Evolutionary conservation across 2,888 invertebrate species (phyloP).

Genomic region (Phrixothrix hirtus): DNA sequence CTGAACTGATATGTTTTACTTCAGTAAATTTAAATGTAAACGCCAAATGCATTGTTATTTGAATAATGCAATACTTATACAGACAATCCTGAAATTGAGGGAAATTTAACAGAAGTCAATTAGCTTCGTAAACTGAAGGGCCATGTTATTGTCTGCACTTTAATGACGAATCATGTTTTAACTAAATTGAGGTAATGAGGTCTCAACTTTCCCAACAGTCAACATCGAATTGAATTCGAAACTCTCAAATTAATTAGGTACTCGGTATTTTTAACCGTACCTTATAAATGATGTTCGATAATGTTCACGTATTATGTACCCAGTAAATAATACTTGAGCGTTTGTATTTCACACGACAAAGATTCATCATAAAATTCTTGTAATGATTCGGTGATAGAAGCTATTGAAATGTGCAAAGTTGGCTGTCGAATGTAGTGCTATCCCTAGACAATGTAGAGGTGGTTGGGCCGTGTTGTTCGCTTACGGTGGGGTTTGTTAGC

Average conservation of each 20-base stretch:
- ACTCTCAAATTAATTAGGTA: slow-evolving; percentile 30
- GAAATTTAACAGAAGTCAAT: slow-evolving; percentile 48
- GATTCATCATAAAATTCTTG: slow-evolving; percentile 16
- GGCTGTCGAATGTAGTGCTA: slow-evolving; percentile 36
- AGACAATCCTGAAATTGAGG: slow-evolving; percentile 30
- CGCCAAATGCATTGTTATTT: not conserved
- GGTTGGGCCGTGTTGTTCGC: slow-evolving; percentile 10
- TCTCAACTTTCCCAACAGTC: slow-evolving; percentile 45
- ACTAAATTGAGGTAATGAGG: slow-evolving; percentile 55
- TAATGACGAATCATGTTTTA: slow-evolving; percentile 55
- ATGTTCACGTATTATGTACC: slow-evolving; percentile 2
- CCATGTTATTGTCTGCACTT: slow-evolving; percentile 45
- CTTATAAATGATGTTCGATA: slow-evolving; percentile 2
- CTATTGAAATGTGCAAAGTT: slow-evolving; percentile 39
- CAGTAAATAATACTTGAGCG: slow-evolving; percentile 13
- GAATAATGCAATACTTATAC: slow-evolving; percentile 23
- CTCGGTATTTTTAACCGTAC: slow-evolving; percentile 13
- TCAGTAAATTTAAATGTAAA: too few relatives aligned
- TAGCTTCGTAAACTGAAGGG: slow-evolving; percentile 53
- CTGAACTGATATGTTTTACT: too few relatives aligned
- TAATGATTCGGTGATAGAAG: slow-evolving; percentile 22
- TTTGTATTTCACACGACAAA: slow-evolving; percentile 21
- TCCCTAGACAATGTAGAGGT: slow-evolving; percentile 28
- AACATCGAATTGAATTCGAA: slow-evolving; percentile 38
- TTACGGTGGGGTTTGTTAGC: slow-evolving; percentile 26